A percentile compares a stretch with the other conserved stretches of the same genome.
Evolutionary conservation across 35 echinoderm and acorn worm genomes (phyloP).

Genomic region (Ophioderma brevispina): DNA sequence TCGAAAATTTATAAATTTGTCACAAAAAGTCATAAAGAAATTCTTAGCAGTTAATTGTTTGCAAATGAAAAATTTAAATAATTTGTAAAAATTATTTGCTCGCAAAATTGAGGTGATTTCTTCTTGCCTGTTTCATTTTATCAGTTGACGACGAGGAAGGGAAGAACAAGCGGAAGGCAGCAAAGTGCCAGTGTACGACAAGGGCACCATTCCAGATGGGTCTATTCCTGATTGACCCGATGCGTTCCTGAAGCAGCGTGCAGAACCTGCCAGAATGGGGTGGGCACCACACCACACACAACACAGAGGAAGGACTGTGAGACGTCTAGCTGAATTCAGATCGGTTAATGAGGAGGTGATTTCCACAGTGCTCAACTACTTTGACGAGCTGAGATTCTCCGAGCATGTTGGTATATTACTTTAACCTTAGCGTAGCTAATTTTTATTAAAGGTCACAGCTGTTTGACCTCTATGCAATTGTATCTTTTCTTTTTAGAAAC

Average conservation of each 20-base stretch:
- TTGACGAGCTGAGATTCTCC: constrained; percentile 97
- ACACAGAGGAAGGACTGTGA: constrained; percentile 90
- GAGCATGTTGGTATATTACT: constrained; percentile 93
- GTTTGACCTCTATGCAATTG: too few species aligned
- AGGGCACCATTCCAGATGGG: constrained; percentile 83
- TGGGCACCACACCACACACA: constrained; percentile 94
- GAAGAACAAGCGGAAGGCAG: constrained; percentile 91
- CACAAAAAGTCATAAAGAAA: too few species aligned
- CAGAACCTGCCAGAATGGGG: constrained; percentile 92
- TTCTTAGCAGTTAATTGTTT: too few species aligned
- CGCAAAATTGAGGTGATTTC: too few species aligned
- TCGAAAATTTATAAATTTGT: too few species aligned
- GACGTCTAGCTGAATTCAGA: constrained; percentile 79
- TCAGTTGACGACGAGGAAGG: constrained; percentile 97
- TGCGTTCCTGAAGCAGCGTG: constrained; percentile 93
- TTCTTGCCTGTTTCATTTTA: too few species aligned
- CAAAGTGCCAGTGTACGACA: constrained; percentile 92
- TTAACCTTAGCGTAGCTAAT: too few species aligned
- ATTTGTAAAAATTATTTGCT: too few species aligned
- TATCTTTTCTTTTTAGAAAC: too few species aligned
- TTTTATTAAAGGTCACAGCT: too few species aligned
- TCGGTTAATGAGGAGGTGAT: constrained; percentile 94
- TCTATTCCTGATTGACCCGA: constrained; percentile 83
- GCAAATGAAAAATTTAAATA: too few species aligned
- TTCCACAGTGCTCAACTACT: constrained; percentile 94